Evolutionary conservation across 2,888 invertebrate species (phyloP).

Genomic region (Lasioglossum marginatum): DNA sequence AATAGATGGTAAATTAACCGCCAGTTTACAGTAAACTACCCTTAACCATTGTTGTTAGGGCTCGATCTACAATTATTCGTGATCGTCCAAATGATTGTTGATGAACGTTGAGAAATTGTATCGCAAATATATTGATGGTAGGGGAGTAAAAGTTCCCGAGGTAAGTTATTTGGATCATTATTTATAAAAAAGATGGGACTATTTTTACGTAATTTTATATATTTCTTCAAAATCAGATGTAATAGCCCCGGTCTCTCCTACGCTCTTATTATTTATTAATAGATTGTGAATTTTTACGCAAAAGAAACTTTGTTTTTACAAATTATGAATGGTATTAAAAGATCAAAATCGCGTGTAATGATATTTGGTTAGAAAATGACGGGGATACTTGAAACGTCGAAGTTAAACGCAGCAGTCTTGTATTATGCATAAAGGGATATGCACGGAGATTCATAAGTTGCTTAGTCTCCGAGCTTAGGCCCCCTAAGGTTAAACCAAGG

Average conservation of each 20-base stretch:
- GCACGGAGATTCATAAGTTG: not conserved
- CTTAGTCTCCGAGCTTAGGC: not conserved
- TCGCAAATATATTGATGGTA: too few species aligned
- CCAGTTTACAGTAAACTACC: not conserved
- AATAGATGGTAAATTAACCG: not conserved
- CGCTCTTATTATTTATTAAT: too few species aligned
- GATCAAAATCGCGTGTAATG: not conserved
- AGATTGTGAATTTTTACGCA: too few species aligned
- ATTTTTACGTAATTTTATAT: too few species aligned
- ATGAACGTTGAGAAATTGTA: not conserved
- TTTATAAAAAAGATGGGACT: too few species aligned
- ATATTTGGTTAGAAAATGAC: not conserved
- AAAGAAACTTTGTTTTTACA: too few species aligned
- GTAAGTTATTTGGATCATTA: too few species aligned
- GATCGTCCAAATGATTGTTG: not conserved
- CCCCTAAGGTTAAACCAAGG: slow-evolving; percentile 19
- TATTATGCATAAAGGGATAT: not conserved
- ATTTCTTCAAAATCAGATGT: too few species aligned
- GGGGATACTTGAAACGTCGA: not conserved
- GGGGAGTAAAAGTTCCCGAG: too few species aligned
- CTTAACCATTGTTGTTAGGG: not conserved
- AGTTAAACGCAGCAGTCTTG: not conserved
- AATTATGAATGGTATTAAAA: too few species aligned
- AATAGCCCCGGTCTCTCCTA: too few species aligned
- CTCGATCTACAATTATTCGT: not conserved